Evolutionary conservation across 1,140 invertebrate species (phyloP).

Genomic region (Solenopsis invicta): DNA sequence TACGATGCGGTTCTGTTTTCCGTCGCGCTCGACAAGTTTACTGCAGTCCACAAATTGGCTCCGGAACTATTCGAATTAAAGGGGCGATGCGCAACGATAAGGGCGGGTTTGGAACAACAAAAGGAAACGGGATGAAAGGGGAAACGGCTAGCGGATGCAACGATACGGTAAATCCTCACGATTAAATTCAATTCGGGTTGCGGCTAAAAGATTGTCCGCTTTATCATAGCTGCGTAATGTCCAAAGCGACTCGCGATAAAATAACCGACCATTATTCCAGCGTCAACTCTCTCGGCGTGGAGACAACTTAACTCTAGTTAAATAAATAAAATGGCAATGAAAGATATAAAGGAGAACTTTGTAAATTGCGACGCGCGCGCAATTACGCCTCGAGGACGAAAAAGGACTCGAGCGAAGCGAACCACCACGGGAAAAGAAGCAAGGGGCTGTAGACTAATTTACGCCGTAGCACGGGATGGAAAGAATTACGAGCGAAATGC

Average conservation of each 20-base stretch:
- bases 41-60: conserved; percentile 29
- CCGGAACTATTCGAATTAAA: conserved; percentile 51
- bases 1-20: background rate
- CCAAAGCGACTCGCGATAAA: conserved; percentile 17
- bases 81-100: conserved; percentile 8
- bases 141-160: conserved; percentile 30
- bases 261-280: background rate
- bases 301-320: conserved; percentile 22
- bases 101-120: conserved; percentile 4
- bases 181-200: conserved; percentile 39
- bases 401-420: background rate
- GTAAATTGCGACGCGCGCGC: conserved; percentile 30
- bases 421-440: conserved; percentile 7
- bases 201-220: background rate
- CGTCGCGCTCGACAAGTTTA: conserved; percentile 22
- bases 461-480: conserved; percentile 35
- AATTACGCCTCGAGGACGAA: conserved; percentile 35
- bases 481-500: conserved; percentile 73
- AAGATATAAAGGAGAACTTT: conserved; percentile 20
- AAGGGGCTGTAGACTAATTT: conserved; percentile 48
- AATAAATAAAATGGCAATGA: conserved; percentile 42
- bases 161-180: conserved; percentile 30
- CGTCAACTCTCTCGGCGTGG: background rate
- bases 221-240: conserved; percentile 15
- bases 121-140: conserved; percentile 42